Evolutionary conservation across 1,140 invertebrate genomes (phyloP), one percentile per base, ranked within the genome.

Genomic region (Drosophila nasuta): DNA sequence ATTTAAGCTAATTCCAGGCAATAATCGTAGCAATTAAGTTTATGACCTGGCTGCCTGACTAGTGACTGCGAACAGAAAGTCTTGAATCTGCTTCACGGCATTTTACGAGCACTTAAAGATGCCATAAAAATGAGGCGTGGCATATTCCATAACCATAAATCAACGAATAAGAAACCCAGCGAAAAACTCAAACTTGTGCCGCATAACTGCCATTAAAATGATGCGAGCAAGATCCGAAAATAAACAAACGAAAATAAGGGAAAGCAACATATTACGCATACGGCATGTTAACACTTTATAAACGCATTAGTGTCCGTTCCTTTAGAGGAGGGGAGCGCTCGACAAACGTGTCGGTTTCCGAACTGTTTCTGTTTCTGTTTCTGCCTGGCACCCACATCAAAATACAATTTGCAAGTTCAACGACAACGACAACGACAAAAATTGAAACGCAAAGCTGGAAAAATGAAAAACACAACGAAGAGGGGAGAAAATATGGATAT

Each of bases 251-350:
- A 35, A 33, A 3, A 43, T n/a, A 43, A 43, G 41, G 11, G 11
- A 54, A 15, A 54, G 15, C 28, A 57, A 57, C 17, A 65, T 83
- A 79, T 88, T 78, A 72, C 81, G 75, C 71, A 89, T 81, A 88
- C 85, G 75, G 70, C 73, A 68, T 79, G 85, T 88, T 89, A 89
- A 77, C 85, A 89, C 81, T 89, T 88, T 85, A 89, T 89, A 89
- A 89, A 79, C 75, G 69, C 85, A 88, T 89, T 89, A 87, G 78
- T 66, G 59, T 59, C 17, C 43, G 28, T 28, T 33, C 35, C 10
- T 38, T 38, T 38, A 1, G 33, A 8, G 33, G 1, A 1, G 33
- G 35, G 38, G 43, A 48, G 51, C 60, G 13, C 15, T 3, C 20
- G 17, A 71, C 65, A 70, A 70, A 65, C 20, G 33, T 51, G 17